A percentile compares a stretch with the other conserved stretches of the same genome.
phyloP scores from a whole-genome alignment of 1,140 invertebrate genomes.

The Babylonia areolata region DNA sequence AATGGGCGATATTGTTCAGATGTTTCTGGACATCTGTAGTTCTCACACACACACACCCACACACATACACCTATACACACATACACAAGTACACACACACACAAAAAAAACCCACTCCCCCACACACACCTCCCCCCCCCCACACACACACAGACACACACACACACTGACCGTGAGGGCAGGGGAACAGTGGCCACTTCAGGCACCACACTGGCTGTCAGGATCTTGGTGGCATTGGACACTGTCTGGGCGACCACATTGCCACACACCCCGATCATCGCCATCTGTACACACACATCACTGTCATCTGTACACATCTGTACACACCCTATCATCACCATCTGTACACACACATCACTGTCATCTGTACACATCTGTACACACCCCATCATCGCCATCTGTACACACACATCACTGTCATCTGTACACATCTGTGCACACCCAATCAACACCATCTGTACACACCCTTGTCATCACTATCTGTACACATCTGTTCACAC shows the following conservation, averaged over 20 bases:
- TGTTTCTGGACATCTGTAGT: no score
- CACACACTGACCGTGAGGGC: slow-evolving; percentile 70
- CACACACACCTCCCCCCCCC: no score
- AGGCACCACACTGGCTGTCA: slow-evolving; percentile 76
- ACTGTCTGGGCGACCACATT: slow-evolving; percentile 74
- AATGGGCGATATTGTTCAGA: no score
- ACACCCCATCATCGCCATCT: slow-evolving; percentile 74
- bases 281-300: slow-evolving; percentile 60
- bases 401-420: slow-evolving; percentile 26
- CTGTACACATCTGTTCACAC: no score
- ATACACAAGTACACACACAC: no score
- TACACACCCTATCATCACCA: slow-evolving; percentile 73
- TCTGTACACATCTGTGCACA: slow-evolving; percentile 70
- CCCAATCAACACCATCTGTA: slow-evolving; percentile 72
- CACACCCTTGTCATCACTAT: background rate
- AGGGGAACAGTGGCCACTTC: slow-evolving; percentile 74
- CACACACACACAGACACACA: no score
- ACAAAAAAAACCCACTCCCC: no score
- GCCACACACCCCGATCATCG: slow-evolving; percentile 73
- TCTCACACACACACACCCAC: no score
- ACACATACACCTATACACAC: no score
- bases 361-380: slow-evolving; percentile 65
- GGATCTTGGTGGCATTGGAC: slow-evolving; percentile 75
- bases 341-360: slow-evolving; percentile 55
- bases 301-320: slow-evolving; percentile 57